phyloP scores from a whole-genome alignment of 2,113 vertebrate species.

The Fukomys damarensis region DNA sequence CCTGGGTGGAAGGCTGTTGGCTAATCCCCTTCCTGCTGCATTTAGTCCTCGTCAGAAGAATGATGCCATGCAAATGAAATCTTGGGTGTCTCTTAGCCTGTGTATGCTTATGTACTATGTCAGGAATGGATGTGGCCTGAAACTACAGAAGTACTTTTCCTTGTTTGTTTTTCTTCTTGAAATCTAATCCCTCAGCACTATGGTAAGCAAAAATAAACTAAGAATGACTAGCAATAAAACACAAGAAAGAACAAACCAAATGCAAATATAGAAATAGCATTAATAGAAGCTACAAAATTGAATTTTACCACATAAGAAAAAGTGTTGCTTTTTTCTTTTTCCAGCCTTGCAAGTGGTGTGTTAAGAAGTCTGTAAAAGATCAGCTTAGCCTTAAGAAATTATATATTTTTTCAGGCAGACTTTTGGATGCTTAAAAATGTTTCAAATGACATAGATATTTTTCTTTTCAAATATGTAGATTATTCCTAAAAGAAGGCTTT shows the following conservation, averaged over 20 bases:
- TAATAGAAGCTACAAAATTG: conserved; percentile 78
- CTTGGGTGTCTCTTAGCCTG: conserved; percentile 55
- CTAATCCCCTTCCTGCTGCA: background rate
- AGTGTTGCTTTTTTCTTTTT: conserved; percentile 63
- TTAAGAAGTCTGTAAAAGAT: conserved; percentile 75
- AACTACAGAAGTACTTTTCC: conserved; percentile 79
- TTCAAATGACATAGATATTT: conserved; percentile 69
- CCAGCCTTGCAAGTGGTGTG: conserved; percentile 48
- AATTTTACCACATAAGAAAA: conserved; percentile 77
- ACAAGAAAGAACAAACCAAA: conserved; percentile 79
- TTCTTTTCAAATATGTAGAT: conserved; percentile 70
- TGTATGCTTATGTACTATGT: conserved; percentile 70
- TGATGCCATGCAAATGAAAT: background rate
- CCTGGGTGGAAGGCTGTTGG: accelerated
- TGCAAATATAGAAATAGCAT: conserved; percentile 82
- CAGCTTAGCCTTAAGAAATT: conserved; percentile 73
- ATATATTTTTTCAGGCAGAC: conserved; percentile 63
- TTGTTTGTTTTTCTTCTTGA: conserved; percentile 81
- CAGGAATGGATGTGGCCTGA: conserved; percentile 55
- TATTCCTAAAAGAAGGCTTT: conserved; percentile 68
- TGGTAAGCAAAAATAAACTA: conserved; percentile 81
- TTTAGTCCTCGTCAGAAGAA: background rate
- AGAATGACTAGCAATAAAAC: conserved; percentile 79
- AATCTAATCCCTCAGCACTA: conserved; percentile 80
- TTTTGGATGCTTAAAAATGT: conserved; percentile 81